Conservation (phyloP, 1,140 invertebrate species). For the Drosophila aff. region DNA sequence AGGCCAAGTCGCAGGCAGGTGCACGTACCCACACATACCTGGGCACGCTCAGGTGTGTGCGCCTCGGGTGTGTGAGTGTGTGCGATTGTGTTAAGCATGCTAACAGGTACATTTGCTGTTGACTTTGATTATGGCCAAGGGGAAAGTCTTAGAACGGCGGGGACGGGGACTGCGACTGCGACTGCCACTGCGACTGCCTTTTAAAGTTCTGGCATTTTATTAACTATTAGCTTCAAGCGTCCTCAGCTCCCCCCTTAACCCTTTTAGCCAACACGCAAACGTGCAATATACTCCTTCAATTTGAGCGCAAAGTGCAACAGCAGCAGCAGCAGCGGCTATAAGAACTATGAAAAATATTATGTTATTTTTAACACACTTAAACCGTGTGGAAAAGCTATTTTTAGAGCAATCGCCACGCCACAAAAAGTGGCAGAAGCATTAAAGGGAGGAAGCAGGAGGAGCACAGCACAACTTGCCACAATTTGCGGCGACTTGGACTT, state of each 20-base stretch:
- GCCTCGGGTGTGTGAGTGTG: conserved; percentile 7
- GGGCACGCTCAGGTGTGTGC: conserved; percentile 5
- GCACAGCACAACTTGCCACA: conserved; percentile 29
- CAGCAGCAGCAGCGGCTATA: conserved; percentile 31
- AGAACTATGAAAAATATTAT: conserved; percentile 76
- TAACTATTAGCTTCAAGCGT: conserved; percentile 71
- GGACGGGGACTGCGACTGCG: neutral
- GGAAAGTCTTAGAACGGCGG: neutral
- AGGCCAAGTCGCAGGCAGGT: conserved; percentile 31
- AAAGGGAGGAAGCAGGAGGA: conserved; percentile 19
- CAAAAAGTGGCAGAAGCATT: conserved; percentile 32
- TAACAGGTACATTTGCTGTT: conserved; percentile 66
- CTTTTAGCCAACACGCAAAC: conserved; percentile 48
- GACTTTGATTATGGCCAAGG: conserved; percentile 54
- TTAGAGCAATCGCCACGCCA: conserved; percentile 64
- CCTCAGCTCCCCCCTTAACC: neutral
- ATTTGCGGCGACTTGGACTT: conserved; percentile 39
- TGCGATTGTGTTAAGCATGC: conserved; percentile 31
- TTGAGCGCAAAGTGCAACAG: conserved; percentile 59
- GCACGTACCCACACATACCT: conserved; percentile 1
- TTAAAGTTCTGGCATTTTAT: conserved; percentile 74
- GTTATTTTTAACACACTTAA: conserved; percentile 83
- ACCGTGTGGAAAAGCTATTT: conserved; percentile 82
- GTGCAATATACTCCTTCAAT: conserved; percentile 75
- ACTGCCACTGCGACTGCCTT: conserved; percentile 35